These are phyloP conservation scores for Gymnosoma rotundatum DNA, from an alignment of 2,888 invertebrate genomes.

Conservation along the genomic window DNA sequence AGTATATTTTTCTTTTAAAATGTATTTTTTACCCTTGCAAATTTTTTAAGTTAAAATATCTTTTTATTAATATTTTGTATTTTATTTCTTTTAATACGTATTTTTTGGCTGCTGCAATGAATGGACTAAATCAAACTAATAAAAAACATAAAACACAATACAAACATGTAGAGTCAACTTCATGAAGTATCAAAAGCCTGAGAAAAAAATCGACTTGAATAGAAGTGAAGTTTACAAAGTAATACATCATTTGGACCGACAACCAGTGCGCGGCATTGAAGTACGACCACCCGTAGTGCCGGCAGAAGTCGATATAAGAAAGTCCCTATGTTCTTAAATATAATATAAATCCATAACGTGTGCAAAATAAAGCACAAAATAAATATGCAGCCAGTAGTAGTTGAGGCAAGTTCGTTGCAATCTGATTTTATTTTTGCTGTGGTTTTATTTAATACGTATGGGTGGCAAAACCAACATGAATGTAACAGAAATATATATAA, in stretches of 20 bases:
- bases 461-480: constrained; percentile 57
- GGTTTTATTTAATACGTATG: constrained; percentile 16
- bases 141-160: constrained; percentile 28
- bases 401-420: constrained; percentile 50
- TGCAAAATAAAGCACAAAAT: constrained; percentile 1
- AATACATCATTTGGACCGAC: constrained; percentile 89
- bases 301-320: constrained; percentile 86
- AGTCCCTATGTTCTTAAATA: constrained; percentile 76
- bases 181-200: constrained; percentile 93
- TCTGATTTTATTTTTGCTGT: constrained; percentile 23
- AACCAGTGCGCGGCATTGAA: constrained; percentile 87
- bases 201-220: constrained; percentile 88
- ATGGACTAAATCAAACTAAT: constrained; percentile 48
- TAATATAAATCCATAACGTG: constrained; percentile 26
- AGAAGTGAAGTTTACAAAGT: constrained; percentile 91
- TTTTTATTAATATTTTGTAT: constrained; percentile 29
- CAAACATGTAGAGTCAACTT: constrained; percentile 89
- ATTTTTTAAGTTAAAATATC: no score
- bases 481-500: constrained; percentile 18
- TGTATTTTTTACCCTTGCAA: constrained; percentile 26
- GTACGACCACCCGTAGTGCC: constrained; percentile 85
- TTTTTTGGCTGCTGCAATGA: constrained; percentile 18
- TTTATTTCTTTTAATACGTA: constrained; percentile 18
- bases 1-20: no score
- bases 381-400: constrained; percentile 22